Conservation (phyloP, 2,888 invertebrate genomes). For the Lordiphosa fenestrarum region DNA sequence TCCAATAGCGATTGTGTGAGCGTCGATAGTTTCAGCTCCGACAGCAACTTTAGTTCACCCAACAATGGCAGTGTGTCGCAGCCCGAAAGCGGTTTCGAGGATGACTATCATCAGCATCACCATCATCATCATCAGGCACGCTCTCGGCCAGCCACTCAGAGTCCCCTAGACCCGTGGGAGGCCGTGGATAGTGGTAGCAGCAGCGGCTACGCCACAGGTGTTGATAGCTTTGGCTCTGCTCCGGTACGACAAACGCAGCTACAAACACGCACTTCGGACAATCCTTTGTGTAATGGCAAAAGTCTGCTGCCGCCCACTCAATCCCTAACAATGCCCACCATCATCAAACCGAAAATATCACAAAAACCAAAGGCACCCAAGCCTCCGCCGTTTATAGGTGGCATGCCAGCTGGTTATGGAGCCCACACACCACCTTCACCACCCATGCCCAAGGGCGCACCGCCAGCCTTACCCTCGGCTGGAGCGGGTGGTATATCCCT, state of each 20-base stretch:
- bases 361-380: slow-evolving; percentile 78
- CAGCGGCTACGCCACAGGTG: slow-evolving; percentile 28
- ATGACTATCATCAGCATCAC: slow-evolving; percentile 84
- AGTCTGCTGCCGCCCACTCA: slow-evolving; percentile 80
- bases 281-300: slow-evolving; percentile 82
- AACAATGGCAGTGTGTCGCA: slow-evolving; percentile 85
- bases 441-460: slow-evolving; percentile 90
- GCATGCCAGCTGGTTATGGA: slow-evolving; percentile 33
- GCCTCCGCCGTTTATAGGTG: slow-evolving; percentile 66
- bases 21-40: slow-evolving; percentile 88
- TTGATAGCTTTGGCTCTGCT: slow-evolving; percentile 77
- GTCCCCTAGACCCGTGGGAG: slow-evolving; percentile 79
- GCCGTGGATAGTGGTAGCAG: slow-evolving; percentile 65
- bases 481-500: slow-evolving; percentile 63
- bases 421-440: slow-evolving; percentile 82
- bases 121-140: slow-evolving; percentile 72
- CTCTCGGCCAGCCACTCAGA: slow-evolving; percentile 81
- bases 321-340: slow-evolving; percentile 85
- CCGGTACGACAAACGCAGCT: slow-evolving; percentile 74
- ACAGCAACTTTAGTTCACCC: slow-evolving; percentile 84
- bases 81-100: slow-evolving; percentile 90
- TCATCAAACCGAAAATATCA: slow-evolving; percentile 83
- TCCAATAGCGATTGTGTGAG: slow-evolving; percentile 88
- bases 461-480: slow-evolving; percentile 86
- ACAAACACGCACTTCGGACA: slow-evolving; percentile 80